Evolutionary conservation across 2,113 vertebrate species (phyloP).

Genomic region (Pleuronectes platessa): DNA sequence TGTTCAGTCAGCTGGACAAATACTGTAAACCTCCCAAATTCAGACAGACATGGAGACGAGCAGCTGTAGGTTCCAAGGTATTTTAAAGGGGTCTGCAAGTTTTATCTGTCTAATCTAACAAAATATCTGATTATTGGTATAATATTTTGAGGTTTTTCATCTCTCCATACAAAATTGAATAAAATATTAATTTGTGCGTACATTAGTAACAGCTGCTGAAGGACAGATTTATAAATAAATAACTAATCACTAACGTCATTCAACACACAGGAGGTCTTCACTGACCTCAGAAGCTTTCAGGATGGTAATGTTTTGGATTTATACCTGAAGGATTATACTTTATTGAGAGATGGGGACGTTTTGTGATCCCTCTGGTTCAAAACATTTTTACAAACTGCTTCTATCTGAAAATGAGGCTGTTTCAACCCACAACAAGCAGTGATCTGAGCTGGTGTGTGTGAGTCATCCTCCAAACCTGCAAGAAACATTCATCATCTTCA

Average conservation of each 20-base stretch:
- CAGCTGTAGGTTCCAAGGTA: conserved; percentile 9
- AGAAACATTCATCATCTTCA: conserved; percentile 44
- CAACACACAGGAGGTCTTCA: not conserved
- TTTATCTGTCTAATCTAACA: not conserved
- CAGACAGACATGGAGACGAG: conserved; percentile 71
- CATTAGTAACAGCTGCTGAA: conserved; percentile 55
- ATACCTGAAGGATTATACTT: not conserved
- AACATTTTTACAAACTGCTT: not conserved
- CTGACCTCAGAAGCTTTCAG: not conserved
- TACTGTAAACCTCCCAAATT: conserved; percentile 67
- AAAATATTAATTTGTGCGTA: conserved; percentile 58
- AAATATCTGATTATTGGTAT: not conserved
- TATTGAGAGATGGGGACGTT: not conserved
- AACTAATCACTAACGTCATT: conserved; percentile 12
- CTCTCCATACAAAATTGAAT: conserved; percentile 30
- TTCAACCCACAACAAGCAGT: conserved; percentile 20
- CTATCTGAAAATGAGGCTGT: not conserved
- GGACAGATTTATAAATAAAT: conserved; percentile 56
- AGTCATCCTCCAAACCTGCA: conserved; percentile 38
- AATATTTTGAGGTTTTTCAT: conserved; percentile 12
- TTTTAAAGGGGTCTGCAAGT: conserved; percentile 8
- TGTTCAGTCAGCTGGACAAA: conserved; percentile 82
- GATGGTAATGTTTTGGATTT: not conserved
- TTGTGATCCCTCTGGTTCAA: not conserved
- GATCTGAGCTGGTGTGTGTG: not conserved